Conservation (phyloP, 2,888 invertebrate species). For the Theretra japonica region DNA sequence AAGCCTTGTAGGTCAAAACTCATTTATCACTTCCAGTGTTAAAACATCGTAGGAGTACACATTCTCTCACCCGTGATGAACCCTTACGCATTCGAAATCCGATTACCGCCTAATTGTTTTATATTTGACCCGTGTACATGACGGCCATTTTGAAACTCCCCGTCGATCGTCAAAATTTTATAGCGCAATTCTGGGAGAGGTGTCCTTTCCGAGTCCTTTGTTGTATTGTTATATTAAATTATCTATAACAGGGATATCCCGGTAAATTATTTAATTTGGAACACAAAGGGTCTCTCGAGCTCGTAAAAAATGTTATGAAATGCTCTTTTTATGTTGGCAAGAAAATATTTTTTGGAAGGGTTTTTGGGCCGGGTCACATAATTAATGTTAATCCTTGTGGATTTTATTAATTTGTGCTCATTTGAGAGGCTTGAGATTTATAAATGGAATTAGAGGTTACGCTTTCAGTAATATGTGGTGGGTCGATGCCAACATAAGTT, state of each 20-base stretch:
- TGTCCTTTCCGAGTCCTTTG: constrained; percentile 45
- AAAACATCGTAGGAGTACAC: not conserved
- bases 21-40: not conserved
- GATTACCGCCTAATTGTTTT: constrained; percentile 9
- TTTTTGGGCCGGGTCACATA: constrained; percentile 19
- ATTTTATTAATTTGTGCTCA: constrained; percentile 21
- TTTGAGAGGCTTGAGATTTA: not conserved
- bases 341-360: constrained; percentile 2
- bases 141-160: constrained; percentile 46
- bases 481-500: too few species aligned
- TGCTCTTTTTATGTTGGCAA: constrained; percentile 23
- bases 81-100: constrained; percentile 7
- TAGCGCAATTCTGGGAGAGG: constrained; percentile 47
- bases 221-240: constrained; percentile 55
- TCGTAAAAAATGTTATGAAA: constrained; percentile 31
- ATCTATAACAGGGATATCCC: constrained; percentile 44
- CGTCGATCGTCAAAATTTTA: constrained; percentile 44
- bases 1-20: not conserved
- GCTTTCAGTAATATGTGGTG: not conserved
- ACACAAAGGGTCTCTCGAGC: constrained; percentile 34
- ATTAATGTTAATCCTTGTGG: constrained; percentile 22
- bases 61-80: not conserved
- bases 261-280: constrained; percentile 43
- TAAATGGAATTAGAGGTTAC: not conserved
- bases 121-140: constrained; percentile 18